Percentiles rank a stretch among this genome's conserved stretches.
phyloP scores from a whole-genome alignment of 2,888 invertebrate genomes.

The Lottia scabra region DNA sequence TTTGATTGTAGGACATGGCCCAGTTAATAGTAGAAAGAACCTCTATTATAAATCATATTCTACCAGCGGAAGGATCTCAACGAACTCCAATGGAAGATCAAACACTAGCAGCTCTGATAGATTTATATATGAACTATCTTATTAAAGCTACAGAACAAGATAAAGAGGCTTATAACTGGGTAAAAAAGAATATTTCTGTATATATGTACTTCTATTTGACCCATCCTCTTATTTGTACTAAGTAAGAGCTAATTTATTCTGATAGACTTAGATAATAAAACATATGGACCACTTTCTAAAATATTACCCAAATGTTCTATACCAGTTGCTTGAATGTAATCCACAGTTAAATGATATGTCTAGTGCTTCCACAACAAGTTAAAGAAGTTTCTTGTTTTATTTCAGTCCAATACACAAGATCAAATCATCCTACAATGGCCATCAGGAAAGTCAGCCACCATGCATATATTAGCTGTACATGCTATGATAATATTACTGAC shows the following conservation, averaged over 20 bases:
- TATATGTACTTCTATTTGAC: too few species aligned
- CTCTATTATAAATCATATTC: conserved; percentile 84
- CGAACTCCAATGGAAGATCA: conserved; percentile 37
- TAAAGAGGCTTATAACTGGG: conserved; percentile 72
- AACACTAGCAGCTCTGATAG: conserved; percentile 61
- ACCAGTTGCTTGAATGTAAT: too few species aligned
- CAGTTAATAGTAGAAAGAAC: conserved; percentile 92
- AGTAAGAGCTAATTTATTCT: too few species aligned
- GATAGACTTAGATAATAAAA: too few species aligned
- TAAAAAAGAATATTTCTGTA: too few species aligned
- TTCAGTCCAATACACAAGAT: conserved; percentile 80
- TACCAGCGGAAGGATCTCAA: conserved; percentile 63
- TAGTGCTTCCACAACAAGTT: not conserved
- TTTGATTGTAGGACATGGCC: conserved; percentile 80
- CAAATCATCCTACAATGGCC: conserved; percentile 84
- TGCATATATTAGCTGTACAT: conserved; percentile 85
- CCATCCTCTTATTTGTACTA: too few species aligned
- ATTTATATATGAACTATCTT: conserved; percentile 66
- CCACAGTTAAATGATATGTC: too few species aligned
- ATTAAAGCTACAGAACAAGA: conserved; percentile 75
- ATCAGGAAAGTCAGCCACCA: conserved; percentile 79
- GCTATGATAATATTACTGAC: conserved; percentile 86
- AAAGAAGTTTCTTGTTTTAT: conserved; percentile 52
- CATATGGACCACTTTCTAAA: too few species aligned
- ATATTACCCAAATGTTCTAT: too few species aligned